Evolutionary conservation across 2,113 vertebrate species (phyloP), one percentile per base, ranked within the genome.

Genomic region (Ophthalmolycus amberensis): DNA sequence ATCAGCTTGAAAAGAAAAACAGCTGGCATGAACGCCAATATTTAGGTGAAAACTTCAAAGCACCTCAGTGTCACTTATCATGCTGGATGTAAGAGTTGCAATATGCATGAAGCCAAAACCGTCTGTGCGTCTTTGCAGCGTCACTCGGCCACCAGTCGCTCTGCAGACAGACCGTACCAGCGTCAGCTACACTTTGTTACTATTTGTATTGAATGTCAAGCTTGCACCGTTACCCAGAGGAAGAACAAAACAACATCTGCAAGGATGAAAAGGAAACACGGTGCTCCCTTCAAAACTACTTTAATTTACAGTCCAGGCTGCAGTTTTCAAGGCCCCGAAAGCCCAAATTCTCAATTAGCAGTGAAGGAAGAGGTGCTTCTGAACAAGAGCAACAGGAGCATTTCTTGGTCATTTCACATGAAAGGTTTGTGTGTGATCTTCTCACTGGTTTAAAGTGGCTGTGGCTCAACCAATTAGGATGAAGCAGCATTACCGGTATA

Each of bases 211-310:
- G 14, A 37, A 2, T 29, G 29, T 29, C 15, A 27, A 25, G 20
- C 25, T n/a, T 12, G 71, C 9, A 27, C 37, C 12, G 1, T 46
- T 44, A 37, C 20, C 52, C 40, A 0, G 64, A 52, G 75, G 52
- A 59, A 77, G 40, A 32, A 25, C 38, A 68, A 68, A 77, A 42
- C 25, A 67, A 58, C 64, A 68, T 68, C 40, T 59, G 38, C 37
- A 8, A 34, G 38, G 40, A 68, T n/a, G 37, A 66, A 77, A 77
- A 59, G 3, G 40, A 50, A 38, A 46, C 48, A 44, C 3, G 25
- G 14, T 6, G 50, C 27, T 67, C 34, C 10, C 74, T 58, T 77
- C 20, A 59, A 29, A 67, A 22, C 25, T 22, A 10, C 16, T 73
- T n/a, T 37, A 22, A 27, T 34, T 50, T 0, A 27, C 16, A 77